phyloP scores from a whole-genome alignment of 1,140 invertebrate species.

The Spodoptera frugiperda region DNA sequence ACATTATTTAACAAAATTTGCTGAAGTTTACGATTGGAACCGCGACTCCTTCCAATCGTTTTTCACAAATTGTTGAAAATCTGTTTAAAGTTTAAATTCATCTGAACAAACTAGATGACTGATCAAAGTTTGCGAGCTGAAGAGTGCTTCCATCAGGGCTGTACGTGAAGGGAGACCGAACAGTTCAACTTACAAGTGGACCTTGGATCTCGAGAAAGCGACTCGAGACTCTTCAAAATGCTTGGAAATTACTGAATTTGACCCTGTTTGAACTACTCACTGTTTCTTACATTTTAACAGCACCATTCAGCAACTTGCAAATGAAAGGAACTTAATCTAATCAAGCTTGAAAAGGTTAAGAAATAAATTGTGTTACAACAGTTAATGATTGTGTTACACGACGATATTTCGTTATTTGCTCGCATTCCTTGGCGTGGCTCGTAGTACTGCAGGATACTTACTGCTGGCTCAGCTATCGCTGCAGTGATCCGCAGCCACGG shows the following conservation, averaged over 20 bases:
- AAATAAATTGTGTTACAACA: not conserved
- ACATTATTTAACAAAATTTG: no score
- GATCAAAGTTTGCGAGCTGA: constrained; percentile 38
- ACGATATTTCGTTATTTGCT: no score
- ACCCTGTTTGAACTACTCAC: constrained; percentile 41
- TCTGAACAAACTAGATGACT: constrained; percentile 45
- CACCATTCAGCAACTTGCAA: constrained; percentile 1
- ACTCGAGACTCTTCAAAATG: constrained; percentile 40
- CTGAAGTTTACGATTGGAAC: no score
- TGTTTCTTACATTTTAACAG: constrained; percentile 37
- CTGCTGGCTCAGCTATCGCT: not conserved
- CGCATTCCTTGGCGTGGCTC: not conserved
- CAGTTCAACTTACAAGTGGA: constrained; percentile 44
- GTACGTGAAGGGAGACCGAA: constrained; percentile 23
- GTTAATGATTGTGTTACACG: no score
- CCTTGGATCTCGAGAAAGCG: constrained; percentile 17
- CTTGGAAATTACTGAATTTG: constrained; percentile 32
- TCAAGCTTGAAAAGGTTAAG: constrained; percentile 1
- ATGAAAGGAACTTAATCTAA: constrained; percentile 25
- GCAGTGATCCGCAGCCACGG: not conserved
- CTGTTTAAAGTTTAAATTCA: constrained; percentile 16
- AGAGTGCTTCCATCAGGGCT: constrained; percentile 29
- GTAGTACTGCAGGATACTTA: not conserved
- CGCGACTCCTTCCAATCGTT: not conserved
- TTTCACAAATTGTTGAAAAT: constrained; percentile 4